phyloP scores from a whole-genome alignment of 2,797 vertebrate species.

The Danio aesculapii region DNA sequence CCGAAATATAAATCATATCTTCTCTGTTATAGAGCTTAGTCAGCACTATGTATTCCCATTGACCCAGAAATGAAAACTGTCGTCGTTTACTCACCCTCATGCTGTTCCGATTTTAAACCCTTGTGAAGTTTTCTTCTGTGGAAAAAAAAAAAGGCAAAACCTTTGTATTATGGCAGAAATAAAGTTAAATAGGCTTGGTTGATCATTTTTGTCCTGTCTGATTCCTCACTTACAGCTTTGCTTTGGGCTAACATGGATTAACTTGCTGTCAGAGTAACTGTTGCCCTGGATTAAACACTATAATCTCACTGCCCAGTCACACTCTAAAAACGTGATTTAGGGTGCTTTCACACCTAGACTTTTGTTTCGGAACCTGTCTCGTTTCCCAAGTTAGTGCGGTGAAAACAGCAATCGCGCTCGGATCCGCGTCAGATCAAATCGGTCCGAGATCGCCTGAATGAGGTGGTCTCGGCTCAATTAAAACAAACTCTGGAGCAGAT shows the following conservation, averaged over 20 bases:
- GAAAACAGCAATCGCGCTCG: no score
- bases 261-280: constrained; percentile 44
- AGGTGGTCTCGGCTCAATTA: no score
- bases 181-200: no score
- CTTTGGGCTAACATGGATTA: constrained; percentile 54
- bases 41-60: not conserved
- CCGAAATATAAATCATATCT: constrained; percentile 17
- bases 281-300: constrained; percentile 45
- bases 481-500: no score
- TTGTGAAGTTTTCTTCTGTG: not conserved
- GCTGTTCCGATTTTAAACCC: not conserved
- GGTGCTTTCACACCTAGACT: no score
- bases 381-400: no score
- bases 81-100: not conserved
- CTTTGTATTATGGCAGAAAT: no score
- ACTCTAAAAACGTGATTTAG: no score
- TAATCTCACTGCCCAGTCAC: constrained; percentile 16
- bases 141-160: not conserved
- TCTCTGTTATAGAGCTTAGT: not conserved
- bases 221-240: constrained; percentile 38
- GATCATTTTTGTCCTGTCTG: not conserved
- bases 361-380: no score
- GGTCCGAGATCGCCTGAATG: no score
- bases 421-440: no score
- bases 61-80: not conserved